Evolutionary conservation across 2,888 invertebrate genomes (phyloP).

Genomic region (Operophtera brumata): DNA sequence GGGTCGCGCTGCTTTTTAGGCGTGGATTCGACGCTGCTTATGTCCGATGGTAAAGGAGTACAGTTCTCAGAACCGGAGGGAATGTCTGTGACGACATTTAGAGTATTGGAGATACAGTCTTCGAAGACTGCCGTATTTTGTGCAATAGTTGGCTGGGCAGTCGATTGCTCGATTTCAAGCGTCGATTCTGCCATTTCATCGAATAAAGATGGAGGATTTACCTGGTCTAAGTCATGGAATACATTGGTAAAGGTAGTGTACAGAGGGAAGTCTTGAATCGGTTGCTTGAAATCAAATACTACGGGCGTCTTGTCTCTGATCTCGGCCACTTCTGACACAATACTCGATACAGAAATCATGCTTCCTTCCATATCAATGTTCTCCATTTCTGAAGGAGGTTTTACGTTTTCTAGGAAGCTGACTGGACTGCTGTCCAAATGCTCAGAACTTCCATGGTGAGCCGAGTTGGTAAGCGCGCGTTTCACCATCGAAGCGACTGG

Average conservation of each 20-base stretch:
- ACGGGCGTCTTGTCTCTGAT: constrained; percentile 67
- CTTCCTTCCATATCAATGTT: constrained; percentile 89
- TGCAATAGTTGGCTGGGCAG: constrained; percentile 67
- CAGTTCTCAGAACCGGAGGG: constrained; percentile 78
- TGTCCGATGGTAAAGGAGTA: constrained; percentile 85
- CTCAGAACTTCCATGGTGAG: constrained; percentile 81
- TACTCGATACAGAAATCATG: constrained; percentile 91
- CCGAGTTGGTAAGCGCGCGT: constrained; percentile 83
- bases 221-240: constrained; percentile 83
- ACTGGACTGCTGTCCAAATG: constrained; percentile 80
- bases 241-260: constrained; percentile 64
- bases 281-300: constrained; percentile 81
- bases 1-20: constrained; percentile 82
- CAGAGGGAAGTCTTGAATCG: constrained; percentile 73
- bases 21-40: constrained; percentile 88
- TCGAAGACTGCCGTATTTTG: constrained; percentile 66
- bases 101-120: constrained; percentile 80
- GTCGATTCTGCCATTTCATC: constrained; percentile 85
- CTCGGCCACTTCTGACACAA: constrained; percentile 89
- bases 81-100: constrained; percentile 80
- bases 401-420: constrained; percentile 89
- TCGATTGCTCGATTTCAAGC: constrained; percentile 69
- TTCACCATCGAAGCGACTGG: constrained; percentile 86
- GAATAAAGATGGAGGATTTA: constrained; percentile 86
- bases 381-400: constrained; percentile 91